Conservation (phyloP, 2,113 vertebrate species). For the Phoxinus phoxinus region DNA sequence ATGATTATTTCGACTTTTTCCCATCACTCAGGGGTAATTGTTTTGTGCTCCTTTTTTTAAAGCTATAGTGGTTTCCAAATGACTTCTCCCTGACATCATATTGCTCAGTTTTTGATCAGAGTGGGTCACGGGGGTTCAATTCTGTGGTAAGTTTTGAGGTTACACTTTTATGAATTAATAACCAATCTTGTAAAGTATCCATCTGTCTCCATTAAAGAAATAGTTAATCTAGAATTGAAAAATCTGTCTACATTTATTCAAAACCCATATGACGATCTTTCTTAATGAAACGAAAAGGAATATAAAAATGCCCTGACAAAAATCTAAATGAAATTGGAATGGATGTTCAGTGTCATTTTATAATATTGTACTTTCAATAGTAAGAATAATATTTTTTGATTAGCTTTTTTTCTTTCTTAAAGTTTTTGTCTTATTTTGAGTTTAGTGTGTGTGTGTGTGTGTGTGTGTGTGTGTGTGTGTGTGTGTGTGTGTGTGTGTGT, state of each 20-base stretch:
- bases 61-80: slow-evolving; percentile 5
- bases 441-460: too few species aligned
- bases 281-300: neutral
- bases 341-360: neutral
- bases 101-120: neutral
- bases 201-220: neutral
- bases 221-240: neutral
- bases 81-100: neutral
- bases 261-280: neutral
- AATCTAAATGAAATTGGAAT: neutral
- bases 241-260: neutral
- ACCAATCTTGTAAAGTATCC: neutral
- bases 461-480: too few species aligned
- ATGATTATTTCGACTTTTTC: neutral
- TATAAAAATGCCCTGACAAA: neutral
- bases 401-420: too few species aligned
- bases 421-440: too few species aligned
- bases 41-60: neutral
- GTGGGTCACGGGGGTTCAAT: neutral
- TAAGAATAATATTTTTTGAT: too few species aligned
- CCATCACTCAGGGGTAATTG: neutral
- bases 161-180: neutral
- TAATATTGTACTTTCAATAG: too few species aligned
- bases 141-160: neutral
- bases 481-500: too few species aligned